These are phyloP conservation scores for Zosterops pallidus DNA, from an alignment of 2,113 vertebrate genomes.

Conservation along the genomic window DNA sequence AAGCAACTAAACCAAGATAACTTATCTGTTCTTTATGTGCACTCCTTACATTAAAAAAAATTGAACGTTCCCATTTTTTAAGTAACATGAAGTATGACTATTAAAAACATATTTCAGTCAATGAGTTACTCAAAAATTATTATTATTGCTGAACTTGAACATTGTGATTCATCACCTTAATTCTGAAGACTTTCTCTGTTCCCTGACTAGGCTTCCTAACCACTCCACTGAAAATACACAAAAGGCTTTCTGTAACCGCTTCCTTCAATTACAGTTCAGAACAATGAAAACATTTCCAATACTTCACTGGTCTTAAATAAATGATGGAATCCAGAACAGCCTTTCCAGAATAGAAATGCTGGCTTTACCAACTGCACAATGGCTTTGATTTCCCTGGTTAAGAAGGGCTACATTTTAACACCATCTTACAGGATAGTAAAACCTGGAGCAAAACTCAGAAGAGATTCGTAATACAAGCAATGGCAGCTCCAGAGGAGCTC, in stretches of 20 bases:
- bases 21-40: background rate
- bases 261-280: background rate
- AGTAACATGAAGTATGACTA: background rate
- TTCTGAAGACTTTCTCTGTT: background rate
- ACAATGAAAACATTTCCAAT: background rate
- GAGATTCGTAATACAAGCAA: background rate
- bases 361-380: background rate
- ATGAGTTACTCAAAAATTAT: background rate
- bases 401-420: background rate
- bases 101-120: background rate
- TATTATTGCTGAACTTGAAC: background rate
- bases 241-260: background rate
- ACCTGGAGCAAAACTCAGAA: background rate
- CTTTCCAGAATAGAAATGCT: background rate
- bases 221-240: background rate
- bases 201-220: background rate
- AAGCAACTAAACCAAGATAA: background rate
- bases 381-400: background rate
- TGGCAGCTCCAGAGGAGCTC: background rate
- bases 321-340: background rate
- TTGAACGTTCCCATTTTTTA: background rate
- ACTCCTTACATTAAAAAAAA: background rate
- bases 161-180: background rate
- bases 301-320: background rate
- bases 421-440: background rate